Evolutionary conservation across 2,113 vertebrate genomes (phyloP), one percentile per base, ranked within the genome.

Genomic region (Dicrurus megarhynchus): DNA sequence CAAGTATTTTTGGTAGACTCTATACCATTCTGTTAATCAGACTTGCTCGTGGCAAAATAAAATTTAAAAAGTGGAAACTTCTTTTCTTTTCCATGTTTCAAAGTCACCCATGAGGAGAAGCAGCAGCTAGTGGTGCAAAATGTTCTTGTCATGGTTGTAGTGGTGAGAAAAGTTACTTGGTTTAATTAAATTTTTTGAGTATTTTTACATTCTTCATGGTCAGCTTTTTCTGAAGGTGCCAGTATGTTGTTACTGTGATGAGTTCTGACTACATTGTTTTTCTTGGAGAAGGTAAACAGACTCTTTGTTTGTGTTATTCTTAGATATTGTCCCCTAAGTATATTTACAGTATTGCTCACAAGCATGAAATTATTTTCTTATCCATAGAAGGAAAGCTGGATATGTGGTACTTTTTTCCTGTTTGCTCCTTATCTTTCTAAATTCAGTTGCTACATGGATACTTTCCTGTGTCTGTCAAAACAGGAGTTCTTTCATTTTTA

Each of bases 361-460:
- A 68, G 35, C 33, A 13, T 81, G 30, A 89, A 88, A 57, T 94
- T 77, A 39, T 55, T 93, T 90, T 30, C 55, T 86, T 90, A 77
- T 61, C 64, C 30, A 4, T 86, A 52, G 81, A 69, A 37, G 55
- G 55, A 87, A 96, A 41, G 21, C 13, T 1, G 3, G 18, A 8
- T 50, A 70, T 90, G 70, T 39, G 55, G n/a, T 77, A 13, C 22
- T 55, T 59, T 42, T 73, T 41, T 26, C 6, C 64, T 87, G 7
- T 89, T 95, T 91, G 28, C 67, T 69, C 3, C 33, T 71, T 60
- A 53, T 64, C 74, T 95, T 87, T 90, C 23, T 77, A 55, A 92
- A 73, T 85, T 84, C 46, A 52, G 6, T 92, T 90, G 67, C 79
- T 61, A 14, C 20, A 4, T 68, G 63, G 16, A 21, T 92, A 19